Base-by-base conservation (phyloP, 2,888 invertebrate species). In the Eupithecia insigniata region DNA sequence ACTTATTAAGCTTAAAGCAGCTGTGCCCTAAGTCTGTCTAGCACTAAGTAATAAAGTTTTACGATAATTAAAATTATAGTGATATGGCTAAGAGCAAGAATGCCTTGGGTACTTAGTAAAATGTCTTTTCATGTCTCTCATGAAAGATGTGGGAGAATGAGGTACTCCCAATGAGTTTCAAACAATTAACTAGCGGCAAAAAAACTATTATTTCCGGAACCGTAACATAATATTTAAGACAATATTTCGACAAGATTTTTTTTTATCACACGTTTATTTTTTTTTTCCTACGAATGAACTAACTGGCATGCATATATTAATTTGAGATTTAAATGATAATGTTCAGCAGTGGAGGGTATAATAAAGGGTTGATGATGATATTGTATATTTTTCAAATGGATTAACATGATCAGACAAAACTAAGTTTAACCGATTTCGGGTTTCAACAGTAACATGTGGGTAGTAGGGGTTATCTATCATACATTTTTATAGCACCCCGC, bases 1-100 rank as follows among this genome's bases (percentile, higher is more conserved):
- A 82, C 82, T 82, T 84, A 85, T 84, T 86, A 84, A 84, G 80
- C 77, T 76, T 70, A 78, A 80, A 84, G 78, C 87, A 87, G 83
- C 82, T 85, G 84, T 78, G 81, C 74, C 71, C 76, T 75, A 76
- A 77, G 76, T 74, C 67, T 73, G 77, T 79, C 78, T 79, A 76
- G 75, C 73, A 60, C 74, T 75, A 81, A 77, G 80, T 80, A 80
- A 83, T 80, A 77, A 78, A 80, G 75, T 79, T 78, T 77, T 79
- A 83, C 77, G 79, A 79, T 82, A 80, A 83, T 83, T 82, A 81
- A 71, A 80, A 73, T 73, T 46, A 73, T 58, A 60, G 77, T 71
- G 68, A 69, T 67, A 72, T 74, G 66, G 72, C 51, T 70, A 65
- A 70, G 73, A 80, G 67, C 73, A 66, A 72, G 66, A 67, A 39